phyloP scores from a whole-genome alignment of 1,140 invertebrate genomes.

The Triops longicaudatus region DNA sequence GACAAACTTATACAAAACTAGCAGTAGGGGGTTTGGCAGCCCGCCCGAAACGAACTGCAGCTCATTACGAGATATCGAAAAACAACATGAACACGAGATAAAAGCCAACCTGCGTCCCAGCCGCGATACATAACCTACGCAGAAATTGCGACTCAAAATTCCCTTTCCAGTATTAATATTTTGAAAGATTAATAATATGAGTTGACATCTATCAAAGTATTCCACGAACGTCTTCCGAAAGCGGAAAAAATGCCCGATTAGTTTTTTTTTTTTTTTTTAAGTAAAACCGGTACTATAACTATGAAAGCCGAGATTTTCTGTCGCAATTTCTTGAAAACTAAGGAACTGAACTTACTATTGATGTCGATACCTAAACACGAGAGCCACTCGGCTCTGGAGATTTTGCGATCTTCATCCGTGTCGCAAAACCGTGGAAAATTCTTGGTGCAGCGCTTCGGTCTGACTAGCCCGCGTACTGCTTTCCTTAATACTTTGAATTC shows the following conservation, averaged over 20 bases:
- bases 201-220: too few species aligned
- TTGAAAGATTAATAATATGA: too few species aligned
- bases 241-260: too few species aligned
- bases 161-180: not conserved
- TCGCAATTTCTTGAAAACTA: not conserved
- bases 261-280: too few species aligned
- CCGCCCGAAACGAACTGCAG: not conserved
- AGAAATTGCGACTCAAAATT: not conserved
- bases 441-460: constrained; percentile 76
- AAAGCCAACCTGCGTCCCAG: constrained; percentile 3
- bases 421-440: constrained; percentile 81
- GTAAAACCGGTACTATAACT: too few species aligned
- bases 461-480: constrained; percentile 74
- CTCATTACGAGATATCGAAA: not conserved
- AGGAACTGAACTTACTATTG: constrained; percentile 41
- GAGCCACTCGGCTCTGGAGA: constrained; percentile 68
- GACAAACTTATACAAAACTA: not conserved
- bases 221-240: too few species aligned
- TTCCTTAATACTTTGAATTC: constrained; percentile 71
- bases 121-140: not conserved
- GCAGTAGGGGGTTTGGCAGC: not conserved
- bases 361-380: constrained; percentile 64
- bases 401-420: constrained; percentile 61
- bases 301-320: not conserved
- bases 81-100: not conserved